Percentiles rank a stretch among this genome's conserved stretches.
Conservation (phyloP, 2,888 invertebrate species). For the Papilio gigon region DNA sequence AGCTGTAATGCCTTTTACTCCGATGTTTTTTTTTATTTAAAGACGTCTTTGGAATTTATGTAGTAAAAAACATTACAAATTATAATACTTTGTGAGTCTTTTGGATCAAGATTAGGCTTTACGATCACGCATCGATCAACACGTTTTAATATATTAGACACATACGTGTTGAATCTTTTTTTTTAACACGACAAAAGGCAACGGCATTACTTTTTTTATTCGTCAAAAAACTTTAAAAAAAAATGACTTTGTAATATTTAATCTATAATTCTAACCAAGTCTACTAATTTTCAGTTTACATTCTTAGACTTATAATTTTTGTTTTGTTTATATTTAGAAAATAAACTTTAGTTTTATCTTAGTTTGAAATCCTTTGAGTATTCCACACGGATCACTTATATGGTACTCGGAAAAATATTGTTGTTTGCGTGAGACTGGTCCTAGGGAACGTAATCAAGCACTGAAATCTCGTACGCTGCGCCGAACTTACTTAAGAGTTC, state of each 20-base stretch:
- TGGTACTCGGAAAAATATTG: conserved; percentile 30
- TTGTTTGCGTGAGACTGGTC: conserved; percentile 24
- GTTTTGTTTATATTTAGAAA: neutral
- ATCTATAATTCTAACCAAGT: neutral
- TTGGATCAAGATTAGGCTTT: conserved; percentile 23
- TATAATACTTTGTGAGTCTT: conserved; percentile 21
- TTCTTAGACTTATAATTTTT: no score
- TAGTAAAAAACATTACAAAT: conserved; percentile 23
- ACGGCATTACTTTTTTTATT: neutral
- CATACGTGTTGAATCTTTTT: neutral
- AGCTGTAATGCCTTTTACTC: conserved; percentile 26
- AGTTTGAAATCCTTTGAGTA: neutral
- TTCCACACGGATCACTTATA: neutral
- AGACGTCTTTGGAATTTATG: conserved; percentile 23
- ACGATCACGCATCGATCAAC: conserved; percentile 39
- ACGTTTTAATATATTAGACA: conserved; percentile 1
- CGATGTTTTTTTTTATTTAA: conserved; percentile 14
- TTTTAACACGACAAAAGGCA: neutral
- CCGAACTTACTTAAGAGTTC: conserved; percentile 60
- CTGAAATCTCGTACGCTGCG: conserved; percentile 47
- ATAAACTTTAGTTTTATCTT: neutral
- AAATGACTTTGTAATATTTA: no score
- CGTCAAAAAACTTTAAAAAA: neutral
- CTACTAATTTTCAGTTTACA: no score
- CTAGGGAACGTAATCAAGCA: conserved; percentile 29